Base-by-base conservation (phyloP, 1,140 invertebrate species). In the Telenomus remus region DNA sequence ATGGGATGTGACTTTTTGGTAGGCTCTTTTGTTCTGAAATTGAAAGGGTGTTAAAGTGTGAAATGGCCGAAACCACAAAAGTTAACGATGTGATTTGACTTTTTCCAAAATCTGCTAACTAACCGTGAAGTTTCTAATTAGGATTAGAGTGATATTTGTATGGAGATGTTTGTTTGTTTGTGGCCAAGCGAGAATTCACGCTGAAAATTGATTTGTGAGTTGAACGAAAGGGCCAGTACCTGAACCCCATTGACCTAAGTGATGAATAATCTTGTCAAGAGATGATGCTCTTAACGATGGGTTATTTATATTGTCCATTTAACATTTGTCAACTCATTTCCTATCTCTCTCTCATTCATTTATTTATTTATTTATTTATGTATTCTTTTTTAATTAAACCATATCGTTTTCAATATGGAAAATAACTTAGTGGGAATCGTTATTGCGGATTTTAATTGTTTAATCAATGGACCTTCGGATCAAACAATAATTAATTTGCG, bases 191-290 rank as follows among this genome's bases (percentile, higher is more conserved):
- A 43, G 27, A 12, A 34, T 9, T 14, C 13, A 61, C 43, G 33
- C 15, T n/a, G 47, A 43, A n/a, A 61, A 44, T 44, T 7, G 37
- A 50, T 34, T 50, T 61, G 33, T 61, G 15, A 50, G 35, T 12
- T 34, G 33, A 61, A 61, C 57, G 50, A 61, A 61, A 51, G 57
- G 42, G 48, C 37, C 48, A 50, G 42, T 61, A 51, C 15, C 57
- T 43, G 37, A 61, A 51, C 48, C n/a, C 37, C 44, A 61, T 51
- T 61, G 16, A n/a, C n/a, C 47, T 43, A 61, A 61, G 57, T 44
- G 37, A 61, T 61, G 43, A 42, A 51, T 51, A 61, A 61, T 61
- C 57, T 50, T 43, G 47, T 61, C 42, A 43, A 51, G 57, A 51
- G 48, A 51, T 61, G 43, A 43, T 39, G 37, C 15, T 37, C 12